These are phyloP conservation scores for Boleophthalmus pectinirostris DNA, from an alignment of 2,113 vertebrate genomes.

Conservation along the genomic window DNA sequence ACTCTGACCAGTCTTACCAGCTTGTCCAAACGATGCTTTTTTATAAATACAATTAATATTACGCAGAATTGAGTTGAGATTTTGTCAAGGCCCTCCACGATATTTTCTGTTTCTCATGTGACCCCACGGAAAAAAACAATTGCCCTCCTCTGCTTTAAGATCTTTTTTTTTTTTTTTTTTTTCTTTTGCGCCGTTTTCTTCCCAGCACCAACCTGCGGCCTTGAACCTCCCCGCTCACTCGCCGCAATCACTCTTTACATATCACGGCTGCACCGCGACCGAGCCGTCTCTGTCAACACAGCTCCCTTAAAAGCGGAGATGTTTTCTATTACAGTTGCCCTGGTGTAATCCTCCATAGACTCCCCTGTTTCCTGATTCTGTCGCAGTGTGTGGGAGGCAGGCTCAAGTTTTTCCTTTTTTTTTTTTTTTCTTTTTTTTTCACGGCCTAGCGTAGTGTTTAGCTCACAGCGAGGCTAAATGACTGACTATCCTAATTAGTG, in stretches of 20 bases:
- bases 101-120: too few species aligned
- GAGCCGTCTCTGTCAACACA: constrained; percentile 16
- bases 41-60: too few species aligned
- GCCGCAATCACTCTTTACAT: constrained; percentile 11
- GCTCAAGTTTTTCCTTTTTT: constrained; percentile 28
- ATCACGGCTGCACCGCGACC: constrained; percentile 7
- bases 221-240: constrained; percentile 23
- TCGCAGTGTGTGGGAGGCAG: constrained; percentile 68
- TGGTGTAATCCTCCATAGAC: constrained; percentile 29
- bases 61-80: too few species aligned
- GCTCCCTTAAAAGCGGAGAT: constrained; percentile 7
- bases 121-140: too few species aligned
- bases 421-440: constrained; percentile 27
- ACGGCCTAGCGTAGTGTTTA: constrained; percentile 59
- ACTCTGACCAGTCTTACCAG: too few species aligned
- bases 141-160: too few species aligned
- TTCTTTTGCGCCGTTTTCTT: neutral
- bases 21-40: too few species aligned
- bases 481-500: constrained; percentile 68
- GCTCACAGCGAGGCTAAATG: constrained; percentile 64
- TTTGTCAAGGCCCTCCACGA: too few species aligned
- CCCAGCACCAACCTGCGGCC: constrained; percentile 13
- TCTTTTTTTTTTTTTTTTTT: too few species aligned
- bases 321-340: constrained; percentile 11
- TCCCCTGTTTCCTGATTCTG: constrained; percentile 42